Conservation (phyloP, 1,140 invertebrate species). For the Sesamia nonagrioides region DNA sequence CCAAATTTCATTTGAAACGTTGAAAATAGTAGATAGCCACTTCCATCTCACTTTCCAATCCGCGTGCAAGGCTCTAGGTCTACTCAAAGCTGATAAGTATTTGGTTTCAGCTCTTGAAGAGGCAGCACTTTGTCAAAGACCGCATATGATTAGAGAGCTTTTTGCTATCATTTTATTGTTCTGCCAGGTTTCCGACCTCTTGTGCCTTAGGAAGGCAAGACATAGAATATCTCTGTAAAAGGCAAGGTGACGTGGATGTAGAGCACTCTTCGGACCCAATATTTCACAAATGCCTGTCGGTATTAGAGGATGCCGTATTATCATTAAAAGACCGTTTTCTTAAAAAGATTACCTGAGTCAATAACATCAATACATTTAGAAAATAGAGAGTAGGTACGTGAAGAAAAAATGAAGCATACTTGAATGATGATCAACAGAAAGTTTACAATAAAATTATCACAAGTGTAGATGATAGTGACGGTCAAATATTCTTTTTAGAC, state of each 20-base stretch:
- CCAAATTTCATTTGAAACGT: conserved; percentile 74
- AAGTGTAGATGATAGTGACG: conserved; percentile 36
- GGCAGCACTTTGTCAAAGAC: background rate
- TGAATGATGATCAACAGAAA: conserved; percentile 49
- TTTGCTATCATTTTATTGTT: conserved; percentile 20
- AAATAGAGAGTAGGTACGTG: conserved; percentile 49
- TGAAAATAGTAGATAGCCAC: conserved; percentile 75
- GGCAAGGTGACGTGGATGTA: background rate
- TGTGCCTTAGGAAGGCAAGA: conserved; percentile 1
- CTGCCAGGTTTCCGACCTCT: conserved; percentile 1
- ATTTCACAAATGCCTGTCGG: conserved; percentile 45
- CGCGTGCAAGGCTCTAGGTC: conserved; percentile 71
- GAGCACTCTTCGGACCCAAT: conserved; percentile 12
- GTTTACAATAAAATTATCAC: too few relatives aligned
- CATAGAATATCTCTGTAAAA: background rate
- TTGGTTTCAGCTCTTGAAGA: conserved; percentile 19
- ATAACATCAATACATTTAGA: conserved; percentile 43
- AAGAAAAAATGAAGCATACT: conserved; percentile 40
- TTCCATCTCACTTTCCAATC: conserved; percentile 73
- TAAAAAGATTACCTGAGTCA: conserved; percentile 43
- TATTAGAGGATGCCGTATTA: too few relatives aligned
- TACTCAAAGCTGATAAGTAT: conserved; percentile 32
- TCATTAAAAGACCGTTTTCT: conserved; percentile 23
- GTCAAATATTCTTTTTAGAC: conserved; percentile 48
- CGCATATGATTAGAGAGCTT: conserved; percentile 17